Conservation (phyloP, 2,888 invertebrate genomes). For the Cremastobaeus sp. region DNA sequence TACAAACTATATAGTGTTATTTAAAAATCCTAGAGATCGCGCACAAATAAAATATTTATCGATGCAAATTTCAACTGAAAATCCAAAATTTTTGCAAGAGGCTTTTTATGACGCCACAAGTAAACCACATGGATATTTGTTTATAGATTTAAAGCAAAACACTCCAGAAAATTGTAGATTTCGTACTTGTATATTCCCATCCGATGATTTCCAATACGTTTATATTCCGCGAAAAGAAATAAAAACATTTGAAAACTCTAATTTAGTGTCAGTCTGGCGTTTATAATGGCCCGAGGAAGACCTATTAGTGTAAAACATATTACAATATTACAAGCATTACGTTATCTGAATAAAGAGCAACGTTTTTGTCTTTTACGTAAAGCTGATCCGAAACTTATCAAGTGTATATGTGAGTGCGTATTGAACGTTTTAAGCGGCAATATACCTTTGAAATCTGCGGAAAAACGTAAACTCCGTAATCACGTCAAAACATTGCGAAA, state of each 20-base stretch:
- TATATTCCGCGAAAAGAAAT: conserved; percentile 1
- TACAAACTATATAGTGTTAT: background rate
- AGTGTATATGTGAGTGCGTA: conserved; percentile 18
- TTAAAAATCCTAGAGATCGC: conserved; percentile 3
- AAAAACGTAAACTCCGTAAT: conserved; percentile 7
- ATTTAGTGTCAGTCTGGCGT: background rate
- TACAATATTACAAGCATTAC: conserved; percentile 1
- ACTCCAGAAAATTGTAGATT: conserved; percentile 22
- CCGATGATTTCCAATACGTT: conserved; percentile 14
- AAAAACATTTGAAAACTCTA: background rate
- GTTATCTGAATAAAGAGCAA: conserved; percentile 2
- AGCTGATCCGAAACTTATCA: background rate
- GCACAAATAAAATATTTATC: too few relatives aligned
- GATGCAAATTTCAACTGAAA: too few relatives aligned
- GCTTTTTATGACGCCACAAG: conserved; percentile 21
- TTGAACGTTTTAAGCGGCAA: conserved; percentile 19
- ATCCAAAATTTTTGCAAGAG: too few relatives aligned
- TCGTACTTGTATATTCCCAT: conserved; percentile 10
- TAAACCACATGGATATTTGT: conserved; percentile 25
- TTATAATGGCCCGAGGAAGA: background rate
- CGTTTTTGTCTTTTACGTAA: background rate
- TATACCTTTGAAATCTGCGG: background rate
- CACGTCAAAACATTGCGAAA: conserved; percentile 7
- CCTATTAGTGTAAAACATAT: background rate
- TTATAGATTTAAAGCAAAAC: conserved; percentile 14